These are phyloP conservation scores for Syngnathus scovelli DNA, from an alignment of 2,113 vertebrate genomes.

Conservation along the genomic window DNA sequence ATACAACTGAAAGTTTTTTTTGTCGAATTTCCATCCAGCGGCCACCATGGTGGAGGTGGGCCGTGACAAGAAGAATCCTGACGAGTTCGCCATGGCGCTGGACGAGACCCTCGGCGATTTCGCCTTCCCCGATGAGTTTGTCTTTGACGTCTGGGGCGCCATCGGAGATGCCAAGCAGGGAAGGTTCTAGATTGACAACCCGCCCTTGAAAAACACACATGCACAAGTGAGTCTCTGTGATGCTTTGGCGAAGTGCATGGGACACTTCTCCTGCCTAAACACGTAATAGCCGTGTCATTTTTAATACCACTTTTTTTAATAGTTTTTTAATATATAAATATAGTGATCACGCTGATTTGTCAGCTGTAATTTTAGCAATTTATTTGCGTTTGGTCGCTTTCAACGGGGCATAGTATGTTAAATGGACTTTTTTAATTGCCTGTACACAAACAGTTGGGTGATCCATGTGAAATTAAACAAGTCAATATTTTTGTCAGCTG, in stretches of 20 bases:
- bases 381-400: background rate
- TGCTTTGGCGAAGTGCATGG: background rate
- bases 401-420: background rate
- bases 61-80: conserved; percentile 87
- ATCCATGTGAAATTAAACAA: background rate
- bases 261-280: background rate
- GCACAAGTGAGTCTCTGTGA: background rate
- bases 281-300: background rate
- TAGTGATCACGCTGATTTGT: background rate
- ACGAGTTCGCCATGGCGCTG: conserved; percentile 88
- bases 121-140: conserved; percentile 94
- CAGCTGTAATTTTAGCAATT: conserved; percentile 1
- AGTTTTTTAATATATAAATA: background rate
- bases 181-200: conserved; percentile 61
- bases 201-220: background rate
- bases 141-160: conserved; percentile 94
- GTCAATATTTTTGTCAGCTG: background rate
- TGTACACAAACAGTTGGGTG: background rate
- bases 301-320: background rate
- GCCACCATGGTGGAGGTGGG: conserved; percentile 95
- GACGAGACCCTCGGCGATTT: conserved; percentile 92
- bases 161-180: conserved; percentile 86
- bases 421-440: background rate
- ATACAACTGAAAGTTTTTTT: background rate
- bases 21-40: conserved; percentile 62